Evolutionary conservation across 2,113 vertebrate species (phyloP).

Genomic region (Himantopus leucocephalus): DNA sequence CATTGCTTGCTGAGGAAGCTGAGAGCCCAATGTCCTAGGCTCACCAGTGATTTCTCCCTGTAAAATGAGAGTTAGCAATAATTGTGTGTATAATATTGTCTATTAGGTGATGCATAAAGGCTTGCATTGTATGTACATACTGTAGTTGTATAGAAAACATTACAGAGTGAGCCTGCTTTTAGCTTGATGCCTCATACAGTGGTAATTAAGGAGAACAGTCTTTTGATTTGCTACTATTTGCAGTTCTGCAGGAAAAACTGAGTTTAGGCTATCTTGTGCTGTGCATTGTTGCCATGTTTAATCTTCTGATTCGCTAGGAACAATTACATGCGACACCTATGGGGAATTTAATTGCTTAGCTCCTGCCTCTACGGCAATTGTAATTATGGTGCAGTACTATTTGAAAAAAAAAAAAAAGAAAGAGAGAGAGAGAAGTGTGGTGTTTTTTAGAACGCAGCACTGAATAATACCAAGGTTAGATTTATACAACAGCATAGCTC

Average conservation of each 20-base stretch:
- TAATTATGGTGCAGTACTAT: constrained; percentile 73
- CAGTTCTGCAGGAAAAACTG: constrained; percentile 78
- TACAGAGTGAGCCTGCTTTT: constrained; percentile 83
- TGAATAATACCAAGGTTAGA: constrained; percentile 65
- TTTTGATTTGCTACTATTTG: constrained; percentile 82
- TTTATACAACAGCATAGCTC: constrained; percentile 43
- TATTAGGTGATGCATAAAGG: constrained; percentile 75
- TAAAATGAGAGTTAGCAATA: constrained; percentile 70
- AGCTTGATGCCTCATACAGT: constrained; percentile 79
- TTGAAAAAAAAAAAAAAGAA: constrained; percentile 4
- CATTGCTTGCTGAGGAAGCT: constrained; percentile 68
- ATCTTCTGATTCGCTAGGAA: constrained; percentile 77
- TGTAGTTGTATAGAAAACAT: constrained; percentile 79
- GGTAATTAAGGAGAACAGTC: constrained; percentile 83
- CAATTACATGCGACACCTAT: constrained; percentile 76
- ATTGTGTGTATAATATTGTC: constrained; percentile 77
- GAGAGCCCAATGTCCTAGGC: constrained; percentile 69
- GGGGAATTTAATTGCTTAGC: constrained; percentile 81
- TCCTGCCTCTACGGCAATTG: constrained; percentile 69
- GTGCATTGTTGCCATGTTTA: constrained; percentile 76
- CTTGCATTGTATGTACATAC: constrained; percentile 77
- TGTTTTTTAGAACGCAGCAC: constrained; percentile 58
- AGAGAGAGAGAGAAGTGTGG: neutral
- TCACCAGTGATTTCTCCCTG: constrained; percentile 66
- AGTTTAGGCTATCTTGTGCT: constrained; percentile 79